These are phyloP conservation scores for Vimba vimba DNA, from an alignment of 2,113 vertebrate species.

Conservation along the genomic window DNA sequence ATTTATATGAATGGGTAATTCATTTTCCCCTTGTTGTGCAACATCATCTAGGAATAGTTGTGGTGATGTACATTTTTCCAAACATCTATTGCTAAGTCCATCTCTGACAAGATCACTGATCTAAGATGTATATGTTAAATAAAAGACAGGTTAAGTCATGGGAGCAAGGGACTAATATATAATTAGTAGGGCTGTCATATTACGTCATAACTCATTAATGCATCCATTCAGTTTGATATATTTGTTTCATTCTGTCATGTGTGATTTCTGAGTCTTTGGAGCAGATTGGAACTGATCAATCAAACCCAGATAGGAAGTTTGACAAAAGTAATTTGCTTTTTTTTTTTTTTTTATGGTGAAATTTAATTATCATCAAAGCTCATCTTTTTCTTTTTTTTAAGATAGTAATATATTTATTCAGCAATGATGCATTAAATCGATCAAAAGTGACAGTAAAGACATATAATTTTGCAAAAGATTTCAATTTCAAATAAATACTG, in stretches of 20 bases:
- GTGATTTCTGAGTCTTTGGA: neutral
- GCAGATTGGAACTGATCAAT: neutral
- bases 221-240: neutral
- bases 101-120: slow-evolving; percentile 1
- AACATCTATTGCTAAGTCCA: neutral
- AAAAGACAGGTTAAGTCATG: neutral
- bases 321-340: neutral
- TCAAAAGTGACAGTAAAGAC: neutral
- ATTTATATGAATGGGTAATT: neutral
- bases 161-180: neutral
- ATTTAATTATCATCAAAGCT: neutral
- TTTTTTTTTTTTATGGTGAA: neutral
- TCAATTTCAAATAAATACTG: neutral
- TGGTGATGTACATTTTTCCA: neutral
- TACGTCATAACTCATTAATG: neutral
- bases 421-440: too few species aligned
- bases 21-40: neutral
- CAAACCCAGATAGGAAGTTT: neutral
- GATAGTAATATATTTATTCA: too few species aligned
- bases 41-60: neutral
- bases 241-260: neutral
- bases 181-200: neutral
- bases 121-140: neutral
- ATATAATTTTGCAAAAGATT: neutral
- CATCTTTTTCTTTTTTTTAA: neutral